Evolutionary conservation across 2,888 invertebrate genomes (phyloP).

Genomic region (Panopea generosa): DNA sequence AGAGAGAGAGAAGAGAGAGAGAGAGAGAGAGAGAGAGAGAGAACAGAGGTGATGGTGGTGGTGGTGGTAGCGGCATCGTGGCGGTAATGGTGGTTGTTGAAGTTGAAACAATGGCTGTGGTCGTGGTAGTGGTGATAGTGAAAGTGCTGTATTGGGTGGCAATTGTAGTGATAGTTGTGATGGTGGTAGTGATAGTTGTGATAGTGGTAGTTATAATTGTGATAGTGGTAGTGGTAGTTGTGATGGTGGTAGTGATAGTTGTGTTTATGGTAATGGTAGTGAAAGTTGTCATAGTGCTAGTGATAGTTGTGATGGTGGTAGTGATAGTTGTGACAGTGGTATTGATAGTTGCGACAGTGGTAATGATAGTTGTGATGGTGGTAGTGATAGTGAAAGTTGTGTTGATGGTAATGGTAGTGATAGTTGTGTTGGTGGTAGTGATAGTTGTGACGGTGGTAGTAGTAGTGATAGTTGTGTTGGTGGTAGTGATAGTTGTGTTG

Average conservation of each 20-base stretch:
- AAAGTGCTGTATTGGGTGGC: neutral
- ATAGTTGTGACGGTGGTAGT: too few species aligned
- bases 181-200: neutral
- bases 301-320: too few species aligned
- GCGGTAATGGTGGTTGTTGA: neutral
- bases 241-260: neutral
- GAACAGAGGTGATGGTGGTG: constrained; percentile 1
- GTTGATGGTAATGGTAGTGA: too few species aligned
- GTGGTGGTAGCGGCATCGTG: too few species aligned
- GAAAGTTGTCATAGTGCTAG: neutral
- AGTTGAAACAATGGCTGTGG: neutral
- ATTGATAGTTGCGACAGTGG: too few species aligned
- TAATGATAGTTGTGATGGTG: too few species aligned
- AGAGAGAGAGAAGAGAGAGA: neutral
- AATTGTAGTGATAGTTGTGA: neutral
- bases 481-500: too few species aligned
- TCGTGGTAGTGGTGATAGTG: neutral
- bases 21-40: neutral
- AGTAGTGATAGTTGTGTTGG: too few species aligned
- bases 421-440: too few species aligned
- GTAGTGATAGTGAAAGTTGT: too few species aligned
- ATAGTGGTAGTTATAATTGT: neutral
- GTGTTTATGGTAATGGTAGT: neutral
- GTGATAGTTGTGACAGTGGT: too few species aligned
- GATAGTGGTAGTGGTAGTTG: too few species aligned